Evolutionary conservation across 2,113 vertebrate genomes (phyloP).

Genomic region (Anarrhichthys ocellatus): DNA sequence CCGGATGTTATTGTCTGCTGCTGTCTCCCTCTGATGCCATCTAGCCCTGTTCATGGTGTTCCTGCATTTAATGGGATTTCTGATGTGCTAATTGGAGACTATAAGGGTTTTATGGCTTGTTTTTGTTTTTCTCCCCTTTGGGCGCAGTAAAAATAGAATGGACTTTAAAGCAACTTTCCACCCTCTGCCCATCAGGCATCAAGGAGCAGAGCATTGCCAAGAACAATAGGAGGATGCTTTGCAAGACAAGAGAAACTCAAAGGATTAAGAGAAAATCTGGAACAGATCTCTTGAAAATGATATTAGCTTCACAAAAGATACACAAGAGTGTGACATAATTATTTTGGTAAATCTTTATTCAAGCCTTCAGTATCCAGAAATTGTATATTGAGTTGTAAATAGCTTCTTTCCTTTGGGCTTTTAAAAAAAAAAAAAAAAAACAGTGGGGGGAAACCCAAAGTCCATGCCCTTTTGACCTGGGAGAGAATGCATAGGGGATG

Average conservation of each 20-base stretch:
- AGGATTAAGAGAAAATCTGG: conserved; percentile 70
- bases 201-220: conserved; percentile 50
- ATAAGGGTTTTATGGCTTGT: conserved; percentile 71
- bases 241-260: conserved; percentile 67
- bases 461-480: conserved; percentile 90
- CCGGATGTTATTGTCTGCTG: neutral
- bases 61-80: conserved; percentile 50
- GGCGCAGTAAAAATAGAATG: conserved; percentile 69
- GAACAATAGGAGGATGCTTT: conserved; percentile 75
- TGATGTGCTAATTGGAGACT: conserved; percentile 60
- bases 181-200: conserved; percentile 69
- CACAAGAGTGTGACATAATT: neutral
- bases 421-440: conserved; percentile 24
- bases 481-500: conserved; percentile 89
- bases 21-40: neutral
- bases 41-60: neutral
- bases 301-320: neutral
- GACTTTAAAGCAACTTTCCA: conserved; percentile 71
- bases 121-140: conserved; percentile 68
- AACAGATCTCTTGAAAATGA: conserved; percentile 40
- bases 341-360: conserved; percentile 13
- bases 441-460: conserved; percentile 58
- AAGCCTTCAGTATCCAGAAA: conserved; percentile 2
- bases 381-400: conserved; percentile 2
- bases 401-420: conserved; percentile 53